Evolutionary conservation across 2,797 vertebrate genomes (phyloP).

Genomic region (Hephaestus fuliginosus): DNA sequence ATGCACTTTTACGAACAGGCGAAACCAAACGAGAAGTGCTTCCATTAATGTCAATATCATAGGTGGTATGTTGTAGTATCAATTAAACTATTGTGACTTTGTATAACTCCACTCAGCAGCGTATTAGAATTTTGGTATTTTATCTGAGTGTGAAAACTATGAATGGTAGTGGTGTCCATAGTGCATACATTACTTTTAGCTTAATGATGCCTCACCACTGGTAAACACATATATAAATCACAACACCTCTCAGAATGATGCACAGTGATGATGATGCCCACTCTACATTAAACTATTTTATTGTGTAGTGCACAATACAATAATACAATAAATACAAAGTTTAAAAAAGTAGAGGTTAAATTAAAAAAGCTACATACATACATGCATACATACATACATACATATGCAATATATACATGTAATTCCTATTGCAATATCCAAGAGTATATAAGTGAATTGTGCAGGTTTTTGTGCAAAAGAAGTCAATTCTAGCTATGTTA

Average conservation of each 20-base stretch:
- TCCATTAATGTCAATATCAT: conserved; percentile 42
- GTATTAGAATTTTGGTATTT: not conserved
- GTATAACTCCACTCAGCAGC: not conserved
- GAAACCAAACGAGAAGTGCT: fast-evolving
- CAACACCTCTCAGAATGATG: not conserved
- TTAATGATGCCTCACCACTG: not conserved
- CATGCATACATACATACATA: too few relatives aligned
- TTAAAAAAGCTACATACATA: too few relatives aligned
- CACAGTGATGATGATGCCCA: not conserved
- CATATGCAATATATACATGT: too few relatives aligned
- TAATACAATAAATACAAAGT: too few relatives aligned
- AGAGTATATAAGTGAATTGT: too few relatives aligned
- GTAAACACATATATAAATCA: not conserved
- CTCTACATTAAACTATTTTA: not conserved
- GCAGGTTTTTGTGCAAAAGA: too few relatives aligned
- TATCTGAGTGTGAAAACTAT: not conserved
- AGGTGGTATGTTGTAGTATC: conserved; percentile 47
- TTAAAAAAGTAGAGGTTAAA: too few relatives aligned
- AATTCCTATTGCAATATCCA: too few relatives aligned
- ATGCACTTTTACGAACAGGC: conserved; percentile 66
- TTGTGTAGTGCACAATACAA: too few relatives aligned
- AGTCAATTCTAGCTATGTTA: too few relatives aligned
- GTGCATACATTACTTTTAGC: not conserved
- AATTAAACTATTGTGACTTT: not conserved
- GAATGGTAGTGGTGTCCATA: not conserved